Evolutionary conservation across 2,888 invertebrate genomes (phyloP), one percentile per base, ranked within the genome.

Genomic region (Blera fallax): DNA sequence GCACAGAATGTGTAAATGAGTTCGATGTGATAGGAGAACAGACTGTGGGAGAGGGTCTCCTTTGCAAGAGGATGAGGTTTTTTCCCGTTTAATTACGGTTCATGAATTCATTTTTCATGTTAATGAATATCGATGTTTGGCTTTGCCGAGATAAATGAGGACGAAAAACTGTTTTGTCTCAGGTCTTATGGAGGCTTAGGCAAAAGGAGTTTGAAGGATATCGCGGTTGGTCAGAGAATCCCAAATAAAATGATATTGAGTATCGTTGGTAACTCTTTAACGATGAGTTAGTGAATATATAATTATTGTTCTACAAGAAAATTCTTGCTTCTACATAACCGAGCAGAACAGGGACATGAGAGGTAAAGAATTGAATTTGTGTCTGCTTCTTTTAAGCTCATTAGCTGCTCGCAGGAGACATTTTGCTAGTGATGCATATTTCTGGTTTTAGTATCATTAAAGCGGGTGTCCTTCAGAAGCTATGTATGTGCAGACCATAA

Each of bases 91-190:
- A 81, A 85, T 81, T 85, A 80, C 85, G 81, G 81, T 81, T 73
- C 67, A 72, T 70, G 81, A 85, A 85, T 85, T 77, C 76, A 85
- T 85, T 85, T 85, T 80, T 85, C 85, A 81, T 81, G 80, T 77
- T 81, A 85, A 85, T 81, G 85, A 81, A 85, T 80, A 81, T 77
- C 81, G 85, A 81, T 85, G 85, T 85, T 77, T 81, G 77, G 76
- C 81, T 77, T 81, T 77, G 72, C 16, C 21, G 56, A 77, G 76
- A 80, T 76, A 76, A 76, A 80, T 85, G 80, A 84, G 74, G 32
- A 18, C 40, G 69, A 69, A 73, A 73, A 70, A 69, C 18, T 74
- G 64, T 69, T 74, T 64, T 56, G 34, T 65, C 54, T 37, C 34
- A 62, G 40, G 72, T 37, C 54, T 84, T 74, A 84, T 6, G 16